Conservation (phyloP, 2,888 invertebrate genomes). For the Fragum sueziense region DNA sequence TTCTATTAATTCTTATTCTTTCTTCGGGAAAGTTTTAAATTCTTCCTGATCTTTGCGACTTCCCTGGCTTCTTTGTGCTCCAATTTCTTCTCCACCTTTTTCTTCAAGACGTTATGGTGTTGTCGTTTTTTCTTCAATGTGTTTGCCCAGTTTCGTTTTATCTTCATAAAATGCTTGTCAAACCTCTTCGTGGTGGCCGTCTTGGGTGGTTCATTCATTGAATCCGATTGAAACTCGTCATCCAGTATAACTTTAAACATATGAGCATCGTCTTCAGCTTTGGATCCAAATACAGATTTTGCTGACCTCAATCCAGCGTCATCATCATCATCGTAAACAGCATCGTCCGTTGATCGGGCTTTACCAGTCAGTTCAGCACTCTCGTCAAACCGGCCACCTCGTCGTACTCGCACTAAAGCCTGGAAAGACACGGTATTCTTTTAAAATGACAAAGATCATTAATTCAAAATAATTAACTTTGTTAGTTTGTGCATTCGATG, state of each 20-base stretch:
- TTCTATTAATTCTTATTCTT: background rate
- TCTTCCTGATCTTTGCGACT: background rate
- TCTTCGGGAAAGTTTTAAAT: conserved; percentile 1
- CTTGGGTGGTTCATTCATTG: background rate
- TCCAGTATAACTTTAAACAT: background rate
- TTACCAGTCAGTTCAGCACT: background rate
- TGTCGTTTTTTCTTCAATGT: background rate
- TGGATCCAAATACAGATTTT: background rate
- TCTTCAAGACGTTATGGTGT: background rate
- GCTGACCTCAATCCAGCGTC: background rate
- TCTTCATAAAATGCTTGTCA: conserved; percentile 17
- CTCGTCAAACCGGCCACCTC: background rate
- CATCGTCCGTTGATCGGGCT: background rate
- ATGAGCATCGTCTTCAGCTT: background rate
- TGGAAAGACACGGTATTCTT: too few relatives aligned
- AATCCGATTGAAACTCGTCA: background rate
- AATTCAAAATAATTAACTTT: too few relatives aligned
- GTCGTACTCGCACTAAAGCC: background rate
- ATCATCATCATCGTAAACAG: background rate
- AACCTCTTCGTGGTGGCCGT: background rate
- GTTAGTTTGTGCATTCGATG: too few relatives aligned
- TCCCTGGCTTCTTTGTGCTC: conserved; percentile 6
- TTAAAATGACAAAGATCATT: too few relatives aligned
- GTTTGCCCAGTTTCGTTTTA: background rate
- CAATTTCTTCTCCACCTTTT: background rate